These are phyloP conservation scores for Teleiodes luculella DNA, from an alignment of 2,888 invertebrate genomes.

Conservation along the genomic window DNA sequence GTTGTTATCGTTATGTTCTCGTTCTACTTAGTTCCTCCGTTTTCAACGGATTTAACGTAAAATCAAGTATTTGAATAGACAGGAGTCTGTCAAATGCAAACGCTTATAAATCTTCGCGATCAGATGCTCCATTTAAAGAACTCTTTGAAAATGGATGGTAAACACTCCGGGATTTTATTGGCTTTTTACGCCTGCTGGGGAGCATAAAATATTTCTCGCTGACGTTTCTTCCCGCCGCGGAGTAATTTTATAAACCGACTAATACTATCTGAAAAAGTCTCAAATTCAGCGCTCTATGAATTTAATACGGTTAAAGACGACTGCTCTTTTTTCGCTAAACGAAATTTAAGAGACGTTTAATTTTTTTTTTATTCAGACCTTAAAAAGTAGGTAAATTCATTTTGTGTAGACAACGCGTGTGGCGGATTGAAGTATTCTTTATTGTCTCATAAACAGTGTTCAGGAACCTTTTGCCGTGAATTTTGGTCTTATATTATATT, in stretches of 20 bases:
- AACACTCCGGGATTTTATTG: conserved; percentile 10
- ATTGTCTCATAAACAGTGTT: background rate
- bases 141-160: conserved; percentile 4
- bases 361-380: too few species aligned
- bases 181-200: conserved; percentile 11
- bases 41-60: too few species aligned
- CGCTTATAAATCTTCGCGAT: background rate
- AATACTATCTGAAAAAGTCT: conserved; percentile 12
- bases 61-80: too few species aligned
- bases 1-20: too few species aligned
- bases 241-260: conserved; percentile 12
- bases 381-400: too few species aligned
- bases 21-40: too few species aligned
- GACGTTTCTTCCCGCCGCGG: conserved; percentile 7
- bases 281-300: conserved; percentile 10
- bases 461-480: conserved; percentile 11
- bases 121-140: background rate
- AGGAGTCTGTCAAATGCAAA: background rate
- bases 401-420: too few species aligned
- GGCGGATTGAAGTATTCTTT: background rate
- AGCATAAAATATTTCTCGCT: conserved; percentile 12
- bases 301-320: conserved; percentile 5
- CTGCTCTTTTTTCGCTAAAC: conserved; percentile 7
- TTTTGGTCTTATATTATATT: conserved; percentile 9
- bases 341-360: background rate